phyloP scores from a whole-genome alignment of 2,113 vertebrate genomes.

The Trematomus loennbergii region DNA sequence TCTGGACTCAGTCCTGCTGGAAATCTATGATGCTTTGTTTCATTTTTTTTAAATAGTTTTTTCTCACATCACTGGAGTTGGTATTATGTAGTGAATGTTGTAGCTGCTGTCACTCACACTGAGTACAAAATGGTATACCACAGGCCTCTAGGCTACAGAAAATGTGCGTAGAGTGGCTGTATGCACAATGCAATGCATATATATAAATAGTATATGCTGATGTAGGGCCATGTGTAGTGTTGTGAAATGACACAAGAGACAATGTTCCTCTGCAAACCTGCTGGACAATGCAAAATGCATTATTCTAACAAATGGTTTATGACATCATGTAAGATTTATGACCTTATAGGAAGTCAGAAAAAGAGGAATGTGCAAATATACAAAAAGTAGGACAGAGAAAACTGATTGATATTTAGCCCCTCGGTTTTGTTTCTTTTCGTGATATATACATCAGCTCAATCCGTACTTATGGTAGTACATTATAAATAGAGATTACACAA shows the following conservation, averaged over 20 bases:
- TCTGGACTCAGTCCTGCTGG: not conserved
- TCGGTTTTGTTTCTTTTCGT: not conserved
- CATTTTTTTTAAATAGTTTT: not conserved
- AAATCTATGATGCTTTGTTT: not conserved
- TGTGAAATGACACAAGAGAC: slow-evolving; percentile 49
- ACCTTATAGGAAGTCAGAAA: not conserved
- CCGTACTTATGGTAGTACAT: slow-evolving; percentile 1
- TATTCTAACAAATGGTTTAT: slow-evolving; percentile 46
- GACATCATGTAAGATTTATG: slow-evolving; percentile 35
- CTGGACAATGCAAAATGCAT: slow-evolving; percentile 61
- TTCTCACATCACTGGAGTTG: slow-evolving; percentile 35
- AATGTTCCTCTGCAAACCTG: slow-evolving; percentile 56
- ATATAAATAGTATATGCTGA: slow-evolving; percentile 81
- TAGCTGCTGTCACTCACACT: slow-evolving; percentile 58
- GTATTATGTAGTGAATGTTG: slow-evolving; percentile 13
- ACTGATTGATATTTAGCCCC: not conserved
- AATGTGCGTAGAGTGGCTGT: slow-evolving; percentile 60
- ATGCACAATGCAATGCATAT: slow-evolving; percentile 71
- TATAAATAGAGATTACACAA: slow-evolving; percentile 36
- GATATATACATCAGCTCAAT: slow-evolving; percentile 2
- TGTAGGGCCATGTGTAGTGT: slow-evolving; percentile 65
- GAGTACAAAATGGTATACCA: slow-evolving; percentile 40
- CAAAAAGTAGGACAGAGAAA: not conserved
- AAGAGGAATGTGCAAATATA: slow-evolving; percentile 5
- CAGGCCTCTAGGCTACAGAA: slow-evolving; percentile 46